Percentiles rank a stretch among this genome's conserved stretches.
These are phyloP conservation scores for Dascyllus trimaculatus DNA, from an alignment of 2,113 vertebrate species.

Conservation along the genomic window DNA sequence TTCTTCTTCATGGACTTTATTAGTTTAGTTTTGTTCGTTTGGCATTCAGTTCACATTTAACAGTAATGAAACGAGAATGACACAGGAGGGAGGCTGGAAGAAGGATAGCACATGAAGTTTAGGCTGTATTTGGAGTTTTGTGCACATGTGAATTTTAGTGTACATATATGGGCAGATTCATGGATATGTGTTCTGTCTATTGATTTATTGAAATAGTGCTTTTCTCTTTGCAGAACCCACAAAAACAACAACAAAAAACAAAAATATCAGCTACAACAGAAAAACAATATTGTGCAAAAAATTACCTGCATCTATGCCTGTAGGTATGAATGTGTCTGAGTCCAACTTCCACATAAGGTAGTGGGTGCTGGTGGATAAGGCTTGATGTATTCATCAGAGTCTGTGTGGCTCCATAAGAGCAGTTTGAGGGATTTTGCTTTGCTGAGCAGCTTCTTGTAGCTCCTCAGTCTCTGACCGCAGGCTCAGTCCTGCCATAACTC, in stretches of 20 bases:
- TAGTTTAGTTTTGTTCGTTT: slow-evolving; percentile 48
- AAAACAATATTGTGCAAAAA: neutral
- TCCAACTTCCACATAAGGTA: neutral
- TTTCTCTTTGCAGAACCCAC: slow-evolving; percentile 1
- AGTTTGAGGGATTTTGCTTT: slow-evolving; percentile 31
- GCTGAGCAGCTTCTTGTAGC: slow-evolving; percentile 36
- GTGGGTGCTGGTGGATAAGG: neutral
- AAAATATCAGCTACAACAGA: no score
- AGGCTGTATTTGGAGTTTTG: slow-evolving; percentile 29
- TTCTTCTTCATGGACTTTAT: slow-evolving; percentile 49
- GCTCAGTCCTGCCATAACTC: slow-evolving; percentile 58
- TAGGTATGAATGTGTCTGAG: slow-evolving; percentile 3
- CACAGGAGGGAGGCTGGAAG: neutral
- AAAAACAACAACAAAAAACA: neutral
- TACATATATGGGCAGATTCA: slow-evolving; percentile 18
- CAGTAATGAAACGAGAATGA: slow-evolving; percentile 44
- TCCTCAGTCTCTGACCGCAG: slow-evolving; percentile 46
- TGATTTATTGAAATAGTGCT: slow-evolving; percentile 29
- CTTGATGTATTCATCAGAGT: slow-evolving; percentile 1
- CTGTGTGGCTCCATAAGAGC: neutral
- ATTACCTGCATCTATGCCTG: neutral
- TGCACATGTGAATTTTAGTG: slow-evolving; percentile 4
- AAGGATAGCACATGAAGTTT: slow-evolving; percentile 15
- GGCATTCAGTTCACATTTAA: slow-evolving; percentile 34
- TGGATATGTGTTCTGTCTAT: slow-evolving; percentile 13